Evolutionary conservation across 2,797 vertebrate genomes (phyloP), one percentile per base, ranked within the genome.

Genomic region (Acrossocheilus wenchowensis): DNA sequence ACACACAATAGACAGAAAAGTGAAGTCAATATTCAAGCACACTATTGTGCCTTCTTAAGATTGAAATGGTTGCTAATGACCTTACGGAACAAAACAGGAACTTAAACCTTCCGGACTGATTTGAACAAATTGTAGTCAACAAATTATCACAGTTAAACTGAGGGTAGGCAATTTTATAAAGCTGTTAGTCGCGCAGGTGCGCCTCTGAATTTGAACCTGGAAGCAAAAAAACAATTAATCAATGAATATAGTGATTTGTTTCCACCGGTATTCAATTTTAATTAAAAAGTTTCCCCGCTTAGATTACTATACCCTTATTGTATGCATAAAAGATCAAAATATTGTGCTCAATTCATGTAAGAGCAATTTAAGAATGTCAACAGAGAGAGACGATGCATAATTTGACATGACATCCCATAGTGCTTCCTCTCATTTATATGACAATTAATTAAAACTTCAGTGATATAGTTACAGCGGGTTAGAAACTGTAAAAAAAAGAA

Each of bases 1-100:
- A 93, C 84, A 89, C 78, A 91, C 89, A 85, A 91, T 2, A 90
- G 52, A 85, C 82, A 68, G 48, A 82, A 50, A 75, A 4, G 30
- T 60, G 12, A 15, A 64, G 8, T 54, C 48, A 73, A 21, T 60
- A 64, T 52, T 66, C 41, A 64, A 34, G 17, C 54, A 57, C 54
- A 57, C 7, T 57, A 57, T 9, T 36, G 30, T 8, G 30, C 2
- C 64, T 4, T 68, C 36, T 41, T 6, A 64, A 64, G n/a, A 64
- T 4, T 75, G 15, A 75, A 52, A 75, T 52, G 30, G 2, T 23
- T 52, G 17, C 19, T 21, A 77, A 77, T 36, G 17, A 34, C 26
- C 9, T 4, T 4, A 34, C 14, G 26, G 36, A 23, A 36, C 30
- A 26, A 12, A n/a, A 73, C 41, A 77, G 30, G 52, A 78, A 39